Evolutionary conservation across 2,113 vertebrate genomes (phyloP).

Genomic region (Muntiacus reevesi): DNA sequence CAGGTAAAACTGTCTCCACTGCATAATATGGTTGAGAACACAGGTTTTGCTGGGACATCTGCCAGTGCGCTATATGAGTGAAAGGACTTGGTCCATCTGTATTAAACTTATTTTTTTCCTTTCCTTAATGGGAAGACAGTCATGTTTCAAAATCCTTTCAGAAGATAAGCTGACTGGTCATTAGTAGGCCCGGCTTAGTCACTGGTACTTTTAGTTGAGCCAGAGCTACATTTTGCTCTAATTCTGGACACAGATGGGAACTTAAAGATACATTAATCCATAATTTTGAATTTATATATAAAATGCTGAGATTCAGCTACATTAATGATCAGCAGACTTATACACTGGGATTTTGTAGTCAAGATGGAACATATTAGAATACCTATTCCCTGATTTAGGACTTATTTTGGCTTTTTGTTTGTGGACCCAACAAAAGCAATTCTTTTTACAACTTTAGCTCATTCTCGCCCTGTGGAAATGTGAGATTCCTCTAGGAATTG

Average conservation of each 20-base stretch:
- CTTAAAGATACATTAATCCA: not conserved
- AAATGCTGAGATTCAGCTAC: not conserved
- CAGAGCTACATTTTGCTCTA: not conserved
- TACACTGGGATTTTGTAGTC: not conserved
- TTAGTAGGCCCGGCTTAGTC: not conserved
- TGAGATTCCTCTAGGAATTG: not conserved
- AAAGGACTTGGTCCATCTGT: not conserved
- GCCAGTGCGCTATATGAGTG: not conserved
- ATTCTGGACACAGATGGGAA: not conserved
- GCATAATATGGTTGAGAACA: not conserved
- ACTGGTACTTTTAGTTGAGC: not conserved
- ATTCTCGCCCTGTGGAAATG: not conserved
- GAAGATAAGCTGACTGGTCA: not conserved
- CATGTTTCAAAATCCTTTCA: not conserved
- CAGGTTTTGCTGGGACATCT: not conserved
- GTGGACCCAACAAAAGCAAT: not conserved
- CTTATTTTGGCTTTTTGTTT: not conserved
- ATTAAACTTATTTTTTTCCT: not conserved
- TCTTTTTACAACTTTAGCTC: not conserved
- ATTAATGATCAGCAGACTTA: not conserved
- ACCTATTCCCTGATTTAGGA: not conserved
- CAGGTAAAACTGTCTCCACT: not conserved
- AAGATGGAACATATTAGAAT: not conserved
- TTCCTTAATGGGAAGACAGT: not conserved
- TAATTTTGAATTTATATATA: not conserved